Evolutionary conservation across 2,797 vertebrate species (phyloP).

Genomic region (Enteromius viviparus): DNA sequence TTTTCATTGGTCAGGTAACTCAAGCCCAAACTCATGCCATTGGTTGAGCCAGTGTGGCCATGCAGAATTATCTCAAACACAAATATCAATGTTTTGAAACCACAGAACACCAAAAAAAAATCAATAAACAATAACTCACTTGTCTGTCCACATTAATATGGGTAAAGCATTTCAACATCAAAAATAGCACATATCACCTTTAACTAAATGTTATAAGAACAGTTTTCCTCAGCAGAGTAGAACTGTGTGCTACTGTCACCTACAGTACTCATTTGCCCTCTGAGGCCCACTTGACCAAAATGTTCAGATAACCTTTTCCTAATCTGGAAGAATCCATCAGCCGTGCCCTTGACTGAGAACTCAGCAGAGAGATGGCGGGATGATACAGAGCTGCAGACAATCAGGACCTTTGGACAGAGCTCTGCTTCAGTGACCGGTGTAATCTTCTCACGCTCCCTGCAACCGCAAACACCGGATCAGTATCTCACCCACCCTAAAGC

Average conservation of each 20-base stretch:
- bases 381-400: slow-evolving; percentile 29
- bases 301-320: slow-evolving; percentile 44
- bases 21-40: not conserved
- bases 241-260: slow-evolving; percentile 18
- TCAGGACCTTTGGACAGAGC: slow-evolving; percentile 14
- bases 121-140: not conserved
- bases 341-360: slow-evolving; percentile 37
- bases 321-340: slow-evolving; percentile 47
- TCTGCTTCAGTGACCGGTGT: slow-evolving; percentile 29
- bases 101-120: not conserved
- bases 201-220: not conserved
- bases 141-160: not conserved
- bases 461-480: slow-evolving; percentile 37
- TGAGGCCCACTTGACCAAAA: slow-evolving; percentile 31
- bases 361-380: slow-evolving; percentile 28
- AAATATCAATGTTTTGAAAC: not conserved
- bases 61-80: not conserved
- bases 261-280: slow-evolving; percentile 32
- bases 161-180: not conserved
- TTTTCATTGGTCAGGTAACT: not conserved
- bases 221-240: not conserved
- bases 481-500: slow-evolving; percentile 40
- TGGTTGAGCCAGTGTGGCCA: not conserved
- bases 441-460: slow-evolving; percentile 36
- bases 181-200: not conserved